phyloP scores from a whole-genome alignment of 2,888 invertebrate genomes.

The Psylliodes chrysocephalus region DNA sequence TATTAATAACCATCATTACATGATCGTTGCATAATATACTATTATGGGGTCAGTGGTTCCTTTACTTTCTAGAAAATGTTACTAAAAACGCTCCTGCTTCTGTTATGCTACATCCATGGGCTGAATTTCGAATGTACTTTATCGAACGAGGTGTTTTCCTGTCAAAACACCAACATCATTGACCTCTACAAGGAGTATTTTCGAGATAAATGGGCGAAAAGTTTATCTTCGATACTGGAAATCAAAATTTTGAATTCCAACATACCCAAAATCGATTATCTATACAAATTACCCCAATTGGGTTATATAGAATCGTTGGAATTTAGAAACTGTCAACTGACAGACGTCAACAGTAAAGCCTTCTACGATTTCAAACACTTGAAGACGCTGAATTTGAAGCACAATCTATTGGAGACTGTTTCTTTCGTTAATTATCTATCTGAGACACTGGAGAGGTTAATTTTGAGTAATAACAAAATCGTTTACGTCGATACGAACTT shows the following conservation, averaged over 20 bases:
- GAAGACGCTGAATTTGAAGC: slow-evolving; percentile 10
- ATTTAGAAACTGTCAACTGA: slow-evolving; percentile 11
- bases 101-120: background rate
- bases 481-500: background rate
- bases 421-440: background rate
- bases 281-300: slow-evolving; percentile 9
- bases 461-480: slow-evolving; percentile 16
- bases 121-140: background rate
- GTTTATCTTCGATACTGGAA: background rate
- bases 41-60: no score
- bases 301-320: background rate
- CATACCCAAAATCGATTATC: background rate
- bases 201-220: background rate
- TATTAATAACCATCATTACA: no score
- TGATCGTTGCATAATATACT: no score
- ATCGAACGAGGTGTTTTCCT: slow-evolving; percentile 3
- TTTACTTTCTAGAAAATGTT: slow-evolving; percentile 5
- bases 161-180: background rate
- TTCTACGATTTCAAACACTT: slow-evolving; percentile 10
- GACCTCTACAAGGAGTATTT: slow-evolving; percentile 20
- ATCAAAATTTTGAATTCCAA: slow-evolving; percentile 9
- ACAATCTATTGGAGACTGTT: slow-evolving; percentile 3
- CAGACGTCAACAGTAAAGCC: background rate
- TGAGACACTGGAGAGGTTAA: background rate
- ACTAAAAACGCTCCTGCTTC: background rate